phyloP scores from a whole-genome alignment of 2,797 vertebrate species.

The Notamacropus eugenii region DNA sequence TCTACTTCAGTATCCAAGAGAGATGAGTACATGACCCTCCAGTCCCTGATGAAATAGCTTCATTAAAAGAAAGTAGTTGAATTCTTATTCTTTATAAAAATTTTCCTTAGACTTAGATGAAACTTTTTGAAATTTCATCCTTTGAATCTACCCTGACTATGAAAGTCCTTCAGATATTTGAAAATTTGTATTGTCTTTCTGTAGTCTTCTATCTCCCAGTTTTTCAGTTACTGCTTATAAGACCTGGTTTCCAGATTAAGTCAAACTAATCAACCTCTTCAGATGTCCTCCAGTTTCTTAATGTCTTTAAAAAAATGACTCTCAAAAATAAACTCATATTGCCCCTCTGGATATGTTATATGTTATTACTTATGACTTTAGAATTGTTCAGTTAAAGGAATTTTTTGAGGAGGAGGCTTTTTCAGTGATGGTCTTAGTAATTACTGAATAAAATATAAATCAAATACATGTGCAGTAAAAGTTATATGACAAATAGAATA shows the following conservation, averaged over 20 bases:
- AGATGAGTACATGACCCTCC: not conserved
- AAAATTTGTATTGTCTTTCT: not conserved
- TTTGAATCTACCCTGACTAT: not conserved
- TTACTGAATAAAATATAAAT: not conserved
- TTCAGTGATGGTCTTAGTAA: not conserved
- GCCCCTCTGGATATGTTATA: not conserved
- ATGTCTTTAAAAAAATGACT: conserved; percentile 1
- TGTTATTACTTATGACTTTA: not conserved
- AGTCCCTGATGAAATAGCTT: not conserved
- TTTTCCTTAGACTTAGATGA: not conserved
- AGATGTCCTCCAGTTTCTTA: not conserved
- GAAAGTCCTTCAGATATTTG: conserved; percentile 13
- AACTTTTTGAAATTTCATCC: not conserved
- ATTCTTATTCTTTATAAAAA: not conserved
- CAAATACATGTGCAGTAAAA: not conserved
- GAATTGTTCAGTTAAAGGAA: not conserved
- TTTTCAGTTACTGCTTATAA: not conserved
- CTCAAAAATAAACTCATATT: not conserved
- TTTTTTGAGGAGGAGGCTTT: conserved; percentile 4
- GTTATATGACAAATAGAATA: not conserved
- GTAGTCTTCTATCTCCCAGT: not conserved
- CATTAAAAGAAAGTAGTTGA: too few relatives aligned
- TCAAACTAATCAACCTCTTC: not conserved
- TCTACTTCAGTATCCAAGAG: not conserved
- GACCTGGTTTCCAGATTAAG: not conserved